A percentile compares a stretch with the other conserved stretches of the same genome.
Conservation (phyloP, 2,888 invertebrate genomes). For the Ctena decussata region DNA sequence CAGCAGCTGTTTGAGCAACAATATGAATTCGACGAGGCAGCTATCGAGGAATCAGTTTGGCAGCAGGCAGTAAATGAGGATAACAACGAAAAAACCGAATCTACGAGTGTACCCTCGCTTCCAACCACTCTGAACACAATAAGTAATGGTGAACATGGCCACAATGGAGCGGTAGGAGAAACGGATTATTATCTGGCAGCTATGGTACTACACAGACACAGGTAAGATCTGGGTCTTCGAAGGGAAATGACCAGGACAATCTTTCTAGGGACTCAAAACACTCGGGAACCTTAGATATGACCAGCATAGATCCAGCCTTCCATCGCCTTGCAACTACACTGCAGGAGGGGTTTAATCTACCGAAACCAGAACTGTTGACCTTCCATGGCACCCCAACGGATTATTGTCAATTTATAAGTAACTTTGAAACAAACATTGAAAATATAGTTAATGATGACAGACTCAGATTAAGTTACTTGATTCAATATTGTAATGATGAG, state of each 20-base stretch:
- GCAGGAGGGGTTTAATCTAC: no score
- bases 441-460: slow-evolving; percentile 18
- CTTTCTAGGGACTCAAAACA: not conserved
- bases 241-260: not conserved
- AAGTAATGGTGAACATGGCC: not conserved
- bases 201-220: not conserved
- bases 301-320: not conserved
- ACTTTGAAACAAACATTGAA: slow-evolving; percentile 21
- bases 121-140: not conserved
- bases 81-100: not conserved
- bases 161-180: not conserved
- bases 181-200: not conserved
- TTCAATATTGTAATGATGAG: no score
- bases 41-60: slow-evolving; percentile 16
- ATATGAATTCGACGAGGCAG: slow-evolving; percentile 8
- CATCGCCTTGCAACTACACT: slow-evolving; percentile 1
- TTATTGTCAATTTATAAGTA: no score
- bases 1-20: slow-evolving; percentile 20
- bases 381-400: no score
- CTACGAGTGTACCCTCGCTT: not conserved
- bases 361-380: slow-evolving; percentile 35
- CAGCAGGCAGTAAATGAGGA: slow-evolving; percentile 11
- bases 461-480: slow-evolving; percentile 21
- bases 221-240: not conserved
- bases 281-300: not conserved